Conservation (phyloP, 2,888 invertebrate genomes). For the Chymomyza procnemis region DNA sequence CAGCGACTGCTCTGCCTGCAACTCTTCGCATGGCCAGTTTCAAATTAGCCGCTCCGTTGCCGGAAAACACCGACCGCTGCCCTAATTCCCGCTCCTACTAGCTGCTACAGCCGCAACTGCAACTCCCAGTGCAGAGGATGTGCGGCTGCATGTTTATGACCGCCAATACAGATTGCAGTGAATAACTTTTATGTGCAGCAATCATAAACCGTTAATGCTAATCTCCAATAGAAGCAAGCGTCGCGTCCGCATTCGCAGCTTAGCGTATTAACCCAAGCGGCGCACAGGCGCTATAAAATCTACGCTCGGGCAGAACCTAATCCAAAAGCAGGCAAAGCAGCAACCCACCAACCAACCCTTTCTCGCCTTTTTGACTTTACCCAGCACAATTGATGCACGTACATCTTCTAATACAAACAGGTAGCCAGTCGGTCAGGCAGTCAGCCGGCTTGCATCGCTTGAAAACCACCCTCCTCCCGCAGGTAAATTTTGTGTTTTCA, state of each 20-base stretch:
- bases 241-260: slow-evolving; percentile 13
- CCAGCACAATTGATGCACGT: slow-evolving; percentile 13
- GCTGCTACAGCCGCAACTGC: neutral
- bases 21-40: slow-evolving; percentile 5
- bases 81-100: neutral
- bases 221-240: slow-evolving; percentile 27
- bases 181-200: slow-evolving; percentile 15
- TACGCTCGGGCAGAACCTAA: too few relatives aligned
- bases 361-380: slow-evolving; percentile 13
- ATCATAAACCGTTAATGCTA: slow-evolving; percentile 37
- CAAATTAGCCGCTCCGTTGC: slow-evolving; percentile 8
- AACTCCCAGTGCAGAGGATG: neutral
- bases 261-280: too few relatives aligned
- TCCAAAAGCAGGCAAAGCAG: neutral
- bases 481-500: slow-evolving; percentile 35
- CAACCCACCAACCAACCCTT: neutral
- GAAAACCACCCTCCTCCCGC: neutral
- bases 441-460: slow-evolving; percentile 5
- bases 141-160: slow-evolving; percentile 22
- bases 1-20: neutral
- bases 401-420: neutral
- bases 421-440: slow-evolving; percentile 14
- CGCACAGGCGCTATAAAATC: too few relatives aligned
- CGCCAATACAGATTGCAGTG: slow-evolving; percentile 22
- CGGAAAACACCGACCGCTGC: neutral